Evolutionary conservation across 2,797 vertebrate species (phyloP).

Genomic region (Anabas testudineus): DNA sequence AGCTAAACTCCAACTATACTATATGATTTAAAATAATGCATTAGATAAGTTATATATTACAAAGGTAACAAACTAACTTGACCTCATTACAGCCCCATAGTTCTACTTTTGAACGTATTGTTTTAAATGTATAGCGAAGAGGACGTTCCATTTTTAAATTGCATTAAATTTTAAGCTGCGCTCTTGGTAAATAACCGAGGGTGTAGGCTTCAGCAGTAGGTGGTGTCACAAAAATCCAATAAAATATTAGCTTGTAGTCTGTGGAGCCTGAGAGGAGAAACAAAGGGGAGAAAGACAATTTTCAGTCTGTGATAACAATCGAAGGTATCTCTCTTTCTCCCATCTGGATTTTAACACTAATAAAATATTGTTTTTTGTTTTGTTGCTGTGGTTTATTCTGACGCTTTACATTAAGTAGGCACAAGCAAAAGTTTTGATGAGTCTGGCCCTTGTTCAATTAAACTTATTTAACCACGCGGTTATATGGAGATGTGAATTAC

Average conservation of each 20-base stretch:
- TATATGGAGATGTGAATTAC: conserved; percentile 54
- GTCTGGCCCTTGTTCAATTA: conserved; percentile 56
- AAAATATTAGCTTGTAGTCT: background rate
- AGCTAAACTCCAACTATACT: conserved; percentile 1
- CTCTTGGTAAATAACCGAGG: background rate
- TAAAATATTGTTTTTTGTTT: background rate
- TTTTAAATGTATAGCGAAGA: no score
- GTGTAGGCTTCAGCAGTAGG: background rate
- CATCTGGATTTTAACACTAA: background rate
- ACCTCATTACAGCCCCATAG: no score
- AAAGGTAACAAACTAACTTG: no score
- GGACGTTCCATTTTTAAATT: no score
- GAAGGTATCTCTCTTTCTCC: background rate
- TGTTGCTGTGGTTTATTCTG: no score
- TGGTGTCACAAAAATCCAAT: background rate
- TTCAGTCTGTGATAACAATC: background rate
- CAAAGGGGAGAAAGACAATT: background rate
- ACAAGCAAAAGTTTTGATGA: conserved; percentile 40
- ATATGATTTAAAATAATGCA: no score
- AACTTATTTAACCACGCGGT: conserved; percentile 47
- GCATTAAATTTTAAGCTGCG: no score
- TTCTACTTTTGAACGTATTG: no score
- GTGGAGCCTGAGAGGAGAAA: background rate
- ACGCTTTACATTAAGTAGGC: conserved; percentile 5
- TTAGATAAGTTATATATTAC: no score